Conservation (phyloP, 2,888 invertebrate species). For the Magallana nippona region DNA sequence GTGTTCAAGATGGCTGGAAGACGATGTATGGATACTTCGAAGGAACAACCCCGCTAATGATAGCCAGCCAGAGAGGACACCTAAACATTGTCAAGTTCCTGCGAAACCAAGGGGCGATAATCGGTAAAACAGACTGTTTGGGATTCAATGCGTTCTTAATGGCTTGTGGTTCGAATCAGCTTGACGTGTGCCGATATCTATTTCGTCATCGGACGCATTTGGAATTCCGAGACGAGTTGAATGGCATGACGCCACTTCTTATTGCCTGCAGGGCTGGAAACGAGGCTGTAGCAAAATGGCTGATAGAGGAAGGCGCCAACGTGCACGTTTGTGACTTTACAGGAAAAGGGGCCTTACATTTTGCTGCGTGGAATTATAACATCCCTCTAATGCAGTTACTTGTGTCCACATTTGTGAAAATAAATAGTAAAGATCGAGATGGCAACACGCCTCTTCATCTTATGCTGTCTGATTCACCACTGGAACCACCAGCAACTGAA, state of each 20-base stretch:
- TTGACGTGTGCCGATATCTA: slow-evolving; percentile 50
- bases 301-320: slow-evolving; percentile 43
- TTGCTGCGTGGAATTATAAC: slow-evolving; percentile 56
- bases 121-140: slow-evolving; percentile 42
- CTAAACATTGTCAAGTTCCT: slow-evolving; percentile 39
- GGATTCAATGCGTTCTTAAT: slow-evolving; percentile 42
- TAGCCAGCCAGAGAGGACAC: slow-evolving; percentile 44
- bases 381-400: slow-evolving; percentile 43
- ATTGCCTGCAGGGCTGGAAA: slow-evolving; percentile 57
- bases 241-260: slow-evolving; percentile 67
- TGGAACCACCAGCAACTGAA: slow-evolving; percentile 35
- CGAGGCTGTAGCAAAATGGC: slow-evolving; percentile 45
- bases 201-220: slow-evolving; percentile 59
- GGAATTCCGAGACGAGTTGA: slow-evolving; percentile 58
- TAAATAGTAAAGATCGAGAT: slow-evolving; percentile 48
- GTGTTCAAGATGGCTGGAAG: slow-evolving; percentile 5
- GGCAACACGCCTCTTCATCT: slow-evolving; percentile 54
- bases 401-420: slow-evolving; percentile 14
- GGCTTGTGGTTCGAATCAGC: slow-evolving; percentile 41
- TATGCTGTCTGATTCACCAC: slow-evolving; percentile 44
- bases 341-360: slow-evolving; percentile 51
- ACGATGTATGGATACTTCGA: slow-evolving; percentile 38
- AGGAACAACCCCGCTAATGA: slow-evolving; percentile 48
- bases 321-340: slow-evolving; percentile 42
- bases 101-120: slow-evolving; percentile 39